These are phyloP conservation scores for Ovis canadensis DNA, from an alignment of 2,113 vertebrate genomes.

Conservation along the genomic window DNA sequence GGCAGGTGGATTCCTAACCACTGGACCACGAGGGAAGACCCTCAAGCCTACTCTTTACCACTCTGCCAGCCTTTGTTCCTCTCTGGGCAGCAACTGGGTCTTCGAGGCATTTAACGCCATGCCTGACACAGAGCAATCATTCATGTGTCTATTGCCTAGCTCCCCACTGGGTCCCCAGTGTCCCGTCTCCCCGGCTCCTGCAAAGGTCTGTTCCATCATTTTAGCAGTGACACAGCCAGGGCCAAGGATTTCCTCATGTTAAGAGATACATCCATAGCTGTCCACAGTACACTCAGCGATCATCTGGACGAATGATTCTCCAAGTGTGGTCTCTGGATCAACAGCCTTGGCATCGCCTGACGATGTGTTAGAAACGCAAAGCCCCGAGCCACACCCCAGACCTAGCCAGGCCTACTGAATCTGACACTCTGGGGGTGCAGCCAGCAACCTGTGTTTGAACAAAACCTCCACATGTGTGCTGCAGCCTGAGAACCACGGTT, in stretches of 20 bases:
- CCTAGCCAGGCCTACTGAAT: not conserved
- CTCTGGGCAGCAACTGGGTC: not conserved
- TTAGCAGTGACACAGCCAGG: not conserved
- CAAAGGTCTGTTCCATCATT: not conserved
- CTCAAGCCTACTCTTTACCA: not conserved
- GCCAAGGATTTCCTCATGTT: not conserved
- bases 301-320: not conserved
- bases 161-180: not conserved
- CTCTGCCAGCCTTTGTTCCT: not conserved
- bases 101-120: fast-evolving
- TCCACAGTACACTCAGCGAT: not conserved
- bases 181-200: not conserved
- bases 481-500: not conserved
- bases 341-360: fast-evolving
- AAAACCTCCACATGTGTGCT: not conserved
- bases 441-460: not conserved
- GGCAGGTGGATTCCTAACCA: not conserved
- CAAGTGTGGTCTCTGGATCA: not conserved
- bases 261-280: not conserved
- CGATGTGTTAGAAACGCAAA: not conserved
- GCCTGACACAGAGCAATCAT: not conserved
- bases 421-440: not conserved
- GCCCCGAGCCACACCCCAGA: not conserved
- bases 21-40: not conserved
- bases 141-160: fast-evolving